Percentiles rank a stretch among this genome's conserved stretches.
phyloP scores from a whole-genome alignment of 2,113 vertebrate species.

The Ictidomys tridecemlineatus region DNA sequence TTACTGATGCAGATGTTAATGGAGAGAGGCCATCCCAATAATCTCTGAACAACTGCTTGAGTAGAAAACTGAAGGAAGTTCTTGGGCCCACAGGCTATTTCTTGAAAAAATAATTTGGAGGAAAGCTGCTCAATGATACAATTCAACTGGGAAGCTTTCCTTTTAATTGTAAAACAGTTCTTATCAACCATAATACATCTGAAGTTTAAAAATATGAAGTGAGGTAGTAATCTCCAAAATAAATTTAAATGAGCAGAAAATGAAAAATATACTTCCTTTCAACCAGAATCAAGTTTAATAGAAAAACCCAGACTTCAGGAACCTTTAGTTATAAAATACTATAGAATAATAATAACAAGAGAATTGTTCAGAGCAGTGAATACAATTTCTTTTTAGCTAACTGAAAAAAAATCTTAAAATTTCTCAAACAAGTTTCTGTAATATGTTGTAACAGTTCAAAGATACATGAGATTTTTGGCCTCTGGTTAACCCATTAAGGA shows the following conservation, averaged over 20 bases:
- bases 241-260: not conserved
- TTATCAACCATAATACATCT: not conserved
- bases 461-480: not conserved
- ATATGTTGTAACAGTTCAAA: not conserved
- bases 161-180: not conserved
- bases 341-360: constrained; percentile 18
- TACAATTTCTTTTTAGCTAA: constrained; percentile 52
- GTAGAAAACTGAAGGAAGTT: not conserved
- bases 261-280: not conserved
- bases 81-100: not conserved
- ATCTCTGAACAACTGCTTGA: not conserved
- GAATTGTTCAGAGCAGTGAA: not conserved
- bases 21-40: not conserved
- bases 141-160: not conserved
- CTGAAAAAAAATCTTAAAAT: not conserved
- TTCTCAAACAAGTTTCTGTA: constrained; percentile 21
- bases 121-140: not conserved
- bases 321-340: not conserved
- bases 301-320: not conserved
- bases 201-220: not conserved
- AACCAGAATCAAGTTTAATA: not conserved
- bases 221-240: not conserved
- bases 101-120: not conserved
- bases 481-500: not conserved
- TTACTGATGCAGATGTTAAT: not conserved